Percentiles rank a stretch among this genome's conserved stretches.
phyloP scores from a whole-genome alignment of 1,140 invertebrate species.

The Argopecten irradians region DNA sequence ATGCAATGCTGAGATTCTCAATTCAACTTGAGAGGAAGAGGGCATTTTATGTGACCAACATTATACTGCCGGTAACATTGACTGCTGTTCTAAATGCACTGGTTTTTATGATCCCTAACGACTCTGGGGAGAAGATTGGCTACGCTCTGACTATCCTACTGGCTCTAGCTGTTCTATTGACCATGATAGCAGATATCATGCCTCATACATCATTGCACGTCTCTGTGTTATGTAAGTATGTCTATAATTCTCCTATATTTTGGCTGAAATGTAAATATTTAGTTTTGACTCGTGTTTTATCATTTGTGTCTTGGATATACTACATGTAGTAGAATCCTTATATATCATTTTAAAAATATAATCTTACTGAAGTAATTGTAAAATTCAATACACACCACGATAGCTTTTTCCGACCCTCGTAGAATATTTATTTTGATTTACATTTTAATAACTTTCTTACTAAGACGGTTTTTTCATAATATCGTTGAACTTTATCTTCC shows the following conservation, averaged over 20 bases:
- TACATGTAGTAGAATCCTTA: too few species aligned
- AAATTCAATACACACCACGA: too few species aligned
- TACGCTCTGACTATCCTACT: slow-evolving; percentile 57
- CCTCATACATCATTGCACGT: slow-evolving; percentile 54
- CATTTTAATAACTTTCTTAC: too few species aligned
- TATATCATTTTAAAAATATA: too few species aligned
- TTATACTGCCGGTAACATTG: slow-evolving; percentile 57
- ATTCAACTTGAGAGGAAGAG: slow-evolving; percentile 46
- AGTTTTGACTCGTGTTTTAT: too few species aligned
- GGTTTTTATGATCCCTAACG: slow-evolving; percentile 57
- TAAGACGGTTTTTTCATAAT: too few species aligned
- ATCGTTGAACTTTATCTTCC: too few species aligned
- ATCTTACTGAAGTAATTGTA: too few species aligned
- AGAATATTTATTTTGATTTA: too few species aligned
- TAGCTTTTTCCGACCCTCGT: too few species aligned
- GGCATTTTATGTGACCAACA: slow-evolving; percentile 53
- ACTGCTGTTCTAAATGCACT: slow-evolving; percentile 50
- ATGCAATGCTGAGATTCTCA: slow-evolving; percentile 52
- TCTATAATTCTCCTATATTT: background rate
- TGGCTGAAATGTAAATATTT: too few species aligned
- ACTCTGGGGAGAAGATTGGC: slow-evolving; percentile 60
- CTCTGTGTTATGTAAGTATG: slow-evolving; percentile 48
- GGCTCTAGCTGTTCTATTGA: slow-evolving; percentile 59
- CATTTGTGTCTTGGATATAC: too few species aligned
- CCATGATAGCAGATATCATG: slow-evolving; percentile 54